Base-by-base conservation (phyloP, 2,888 invertebrate genomes). In the Parascotia fuliginaria region DNA sequence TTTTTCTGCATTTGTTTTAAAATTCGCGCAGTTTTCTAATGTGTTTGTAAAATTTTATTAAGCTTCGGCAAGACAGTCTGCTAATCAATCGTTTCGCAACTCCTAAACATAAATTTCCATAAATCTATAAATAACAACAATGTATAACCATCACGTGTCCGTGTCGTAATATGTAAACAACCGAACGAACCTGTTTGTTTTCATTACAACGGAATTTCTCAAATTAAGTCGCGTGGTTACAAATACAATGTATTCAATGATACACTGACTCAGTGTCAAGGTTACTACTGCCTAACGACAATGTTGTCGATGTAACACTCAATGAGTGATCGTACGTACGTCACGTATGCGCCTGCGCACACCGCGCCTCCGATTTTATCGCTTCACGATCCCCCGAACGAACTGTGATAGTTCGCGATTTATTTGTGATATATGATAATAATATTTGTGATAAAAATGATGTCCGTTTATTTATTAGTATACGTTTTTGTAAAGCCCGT, bases 121-220 rank as follows among this genome's bases (percentile, higher is more conserved):
- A n/a, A n/a, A n/a, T n/a, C n/a, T n/a, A n/a, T n/a, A n/a, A n/a
- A n/a, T n/a, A n/a, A n/a, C n/a, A n/a, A n/a, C n/a, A n/a, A 7
- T 43, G 13, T n/a, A 11, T 1, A 49, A 14, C 9, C 48, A 56
- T 59, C 42, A 1, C 60, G 59, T 60, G 12, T 3, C 28, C 43
- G 58, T 15, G 4, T 39, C 69, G 64, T 49, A 9, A 11, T 31
- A 11, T 53, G 22, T 55, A 55, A 56, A 49, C 22, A 31, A 9
- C 3, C 13, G 16, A 6, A 14, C 9, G 38, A 57, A 60, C 69
- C 58, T 52, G 69, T 70, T 71, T 65, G 65, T 68, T 68, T 73
- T 66, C 65, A 70, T 73, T 65, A 65, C 59, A 56, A 48, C 55
- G 52, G 65, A 65, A 70, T 73, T 60, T 60, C 60, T 66, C 62